Base-by-base conservation (phyloP, 2,888 invertebrate species). In the Pecten maximus region DNA sequence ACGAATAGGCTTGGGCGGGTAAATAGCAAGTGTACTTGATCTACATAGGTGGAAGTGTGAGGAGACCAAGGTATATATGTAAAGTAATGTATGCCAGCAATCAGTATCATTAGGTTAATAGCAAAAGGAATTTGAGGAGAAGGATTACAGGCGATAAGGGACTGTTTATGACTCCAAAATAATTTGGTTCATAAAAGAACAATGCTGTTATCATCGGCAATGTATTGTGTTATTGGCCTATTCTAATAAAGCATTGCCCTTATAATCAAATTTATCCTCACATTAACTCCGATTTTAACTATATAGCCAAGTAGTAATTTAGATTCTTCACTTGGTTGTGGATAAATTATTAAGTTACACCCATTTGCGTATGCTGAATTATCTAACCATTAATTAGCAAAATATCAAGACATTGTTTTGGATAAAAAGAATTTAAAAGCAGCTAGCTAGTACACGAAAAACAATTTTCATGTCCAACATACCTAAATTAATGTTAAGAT, bases 71-170 rank as follows among this genome's bases (percentile, higher is more conserved):
- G 74, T 35, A 28, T 23, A 35, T 74, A 74, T 28, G 28, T 74
- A 35, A n/a, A 28, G 10, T 74, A 74, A 74, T 74, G 74, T 74
- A 74, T 74, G 74, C 28, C 74, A 74, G 74, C 74, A 74, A 74
- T 74, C 74, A 74, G 35, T 74, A 74, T 28, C 74, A 74, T 74
- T 74, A 74, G 74, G 74, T 74, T 74, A 74, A 74, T 74, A 74
- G 74, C 35, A 0, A 35, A 35, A 74, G 74, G 74, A 74, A 74
- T 74, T 74, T 35, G 8, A 23, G 50, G 74, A 19, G 12, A 28
- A 74, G 74, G 28, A 74, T 74, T 74, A 35, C 35, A 35, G 35
- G 35, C 35, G 74, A 74, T 74, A 74, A 74, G 12, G 35, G 35
- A 35, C 28, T 35, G 74, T 74, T 74, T 74, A 74, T 74, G 74